Conservation (phyloP, 2,888 invertebrate genomes). For the Pollenia griseotomentosa region DNA sequence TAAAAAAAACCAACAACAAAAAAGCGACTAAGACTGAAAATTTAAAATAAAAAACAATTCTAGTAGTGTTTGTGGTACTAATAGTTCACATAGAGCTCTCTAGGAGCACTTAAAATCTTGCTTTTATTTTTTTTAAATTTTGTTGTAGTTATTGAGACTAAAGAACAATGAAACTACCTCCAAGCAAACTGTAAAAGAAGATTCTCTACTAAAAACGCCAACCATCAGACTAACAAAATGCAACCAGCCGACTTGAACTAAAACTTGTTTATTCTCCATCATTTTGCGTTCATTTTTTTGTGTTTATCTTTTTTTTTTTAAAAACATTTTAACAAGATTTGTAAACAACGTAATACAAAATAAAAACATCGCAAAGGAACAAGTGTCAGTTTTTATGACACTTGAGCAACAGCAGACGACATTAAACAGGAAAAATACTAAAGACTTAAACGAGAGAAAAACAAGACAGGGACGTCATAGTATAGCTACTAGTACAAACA, state of each 20-base stretch:
- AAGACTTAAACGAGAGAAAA: constrained; percentile 50
- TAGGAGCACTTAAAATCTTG: constrained; percentile 30
- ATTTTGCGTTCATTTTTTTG: not conserved
- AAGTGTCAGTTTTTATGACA: constrained; percentile 73
- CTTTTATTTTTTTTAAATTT: not conserved
- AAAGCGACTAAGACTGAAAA: not conserved
- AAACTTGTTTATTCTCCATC: constrained; percentile 22
- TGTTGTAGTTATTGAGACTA: constrained; percentile 40
- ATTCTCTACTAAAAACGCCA: constrained; percentile 33
- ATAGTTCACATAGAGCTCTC: not conserved
- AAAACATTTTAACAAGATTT: constrained; percentile 72
- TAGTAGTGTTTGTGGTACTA: constrained; percentile 12
- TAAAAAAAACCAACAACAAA: constrained; percentile 18
- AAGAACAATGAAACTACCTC: constrained; percentile 50
- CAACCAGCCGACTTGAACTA: constrained; percentile 20
- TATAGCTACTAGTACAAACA: constrained; percentile 10
- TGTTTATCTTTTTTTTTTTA: constrained; percentile 42
- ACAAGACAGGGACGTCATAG: constrained; percentile 54
- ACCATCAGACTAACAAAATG: not conserved
- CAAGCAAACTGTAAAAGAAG: constrained; percentile 44
- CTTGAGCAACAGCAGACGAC: constrained; percentile 72
- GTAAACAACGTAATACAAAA: constrained; percentile 73
- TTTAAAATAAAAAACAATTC: not conserved
- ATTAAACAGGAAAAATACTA: constrained; percentile 68
- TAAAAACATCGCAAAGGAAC: constrained; percentile 71